phyloP scores from a whole-genome alignment of 2,888 invertebrate species.

The Zygaena filipendulae region DNA sequence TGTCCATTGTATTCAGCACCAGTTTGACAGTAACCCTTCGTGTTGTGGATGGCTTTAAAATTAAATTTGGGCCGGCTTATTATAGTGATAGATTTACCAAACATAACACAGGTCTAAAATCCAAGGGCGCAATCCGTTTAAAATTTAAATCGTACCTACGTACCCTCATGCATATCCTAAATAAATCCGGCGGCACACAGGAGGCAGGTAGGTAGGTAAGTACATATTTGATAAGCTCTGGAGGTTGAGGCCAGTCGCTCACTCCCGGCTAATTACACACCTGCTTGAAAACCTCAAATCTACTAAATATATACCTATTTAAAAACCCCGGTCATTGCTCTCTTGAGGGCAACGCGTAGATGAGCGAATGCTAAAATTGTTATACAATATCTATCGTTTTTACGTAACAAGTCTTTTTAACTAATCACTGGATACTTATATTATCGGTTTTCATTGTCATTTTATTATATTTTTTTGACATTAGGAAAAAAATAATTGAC shows the following conservation, averaged over 20 bases:
- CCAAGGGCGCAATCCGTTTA: constrained; percentile 68
- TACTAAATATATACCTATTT: constrained; percentile 22
- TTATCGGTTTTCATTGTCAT: too few relatives aligned
- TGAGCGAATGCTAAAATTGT: too few relatives aligned
- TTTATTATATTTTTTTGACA: too few relatives aligned
- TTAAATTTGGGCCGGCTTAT: constrained; percentile 29
- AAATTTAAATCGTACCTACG: constrained; percentile 66
- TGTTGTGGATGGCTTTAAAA: constrained; percentile 38
- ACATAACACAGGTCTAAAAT: constrained; percentile 53
- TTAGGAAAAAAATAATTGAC: too few relatives aligned
- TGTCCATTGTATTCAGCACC: too few relatives aligned
- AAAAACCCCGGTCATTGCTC: constrained; percentile 29
- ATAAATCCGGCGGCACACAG: constrained; percentile 58
- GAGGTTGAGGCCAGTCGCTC: constrained; percentile 37
- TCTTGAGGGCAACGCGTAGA: constrained; percentile 8
- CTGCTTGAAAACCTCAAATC: constrained; percentile 42
- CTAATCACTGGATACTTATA: too few relatives aligned
- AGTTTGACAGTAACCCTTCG: too few relatives aligned
- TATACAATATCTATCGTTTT: too few relatives aligned
- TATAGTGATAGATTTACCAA: constrained; percentile 60
- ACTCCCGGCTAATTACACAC: constrained; percentile 57
- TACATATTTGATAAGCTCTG: constrained; percentile 66
- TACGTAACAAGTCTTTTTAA: too few relatives aligned
- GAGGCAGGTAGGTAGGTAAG: constrained; percentile 51
- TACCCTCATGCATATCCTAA: constrained; percentile 69